Evolutionary conservation across 2,797 vertebrate genomes (phyloP).

Genomic region (Emydoidea blandingii): DNA sequence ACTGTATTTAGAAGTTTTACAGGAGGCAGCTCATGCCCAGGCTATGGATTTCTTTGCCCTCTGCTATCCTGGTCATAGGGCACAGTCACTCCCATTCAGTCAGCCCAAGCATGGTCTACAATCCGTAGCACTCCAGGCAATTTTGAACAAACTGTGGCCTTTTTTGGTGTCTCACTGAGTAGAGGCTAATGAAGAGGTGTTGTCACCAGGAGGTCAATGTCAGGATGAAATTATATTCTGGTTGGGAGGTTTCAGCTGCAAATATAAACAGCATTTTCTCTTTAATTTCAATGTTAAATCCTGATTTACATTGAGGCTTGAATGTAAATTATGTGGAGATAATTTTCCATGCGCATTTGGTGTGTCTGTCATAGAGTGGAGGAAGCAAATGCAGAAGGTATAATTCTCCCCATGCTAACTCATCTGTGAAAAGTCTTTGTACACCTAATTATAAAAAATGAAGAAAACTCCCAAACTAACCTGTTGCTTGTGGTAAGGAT

Average conservation of each 20-base stretch:
- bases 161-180: neutral
- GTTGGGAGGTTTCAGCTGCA: neutral
- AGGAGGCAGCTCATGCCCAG: neutral
- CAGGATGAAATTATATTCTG: neutral
- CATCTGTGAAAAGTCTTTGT: neutral
- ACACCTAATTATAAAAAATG: neutral
- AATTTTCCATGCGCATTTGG: neutral
- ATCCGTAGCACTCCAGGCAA: rapidly evolving
- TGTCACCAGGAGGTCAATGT: neutral
- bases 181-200: neutral
- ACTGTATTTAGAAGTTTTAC: neutral
- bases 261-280: neutral
- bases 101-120: neutral
- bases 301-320: neutral
- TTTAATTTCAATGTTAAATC: neutral
- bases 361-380: neutral
- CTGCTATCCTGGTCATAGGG: rapidly evolving
- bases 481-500: neutral
- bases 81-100: neutral
- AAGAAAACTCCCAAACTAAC: neutral
- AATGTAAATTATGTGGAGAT: rapidly evolving
- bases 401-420: neutral
- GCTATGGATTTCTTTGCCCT: neutral
- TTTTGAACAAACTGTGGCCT: neutral
- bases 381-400: neutral